Base-by-base conservation (phyloP, 2,888 invertebrate species). In the Chrysopilus asiliformis region DNA sequence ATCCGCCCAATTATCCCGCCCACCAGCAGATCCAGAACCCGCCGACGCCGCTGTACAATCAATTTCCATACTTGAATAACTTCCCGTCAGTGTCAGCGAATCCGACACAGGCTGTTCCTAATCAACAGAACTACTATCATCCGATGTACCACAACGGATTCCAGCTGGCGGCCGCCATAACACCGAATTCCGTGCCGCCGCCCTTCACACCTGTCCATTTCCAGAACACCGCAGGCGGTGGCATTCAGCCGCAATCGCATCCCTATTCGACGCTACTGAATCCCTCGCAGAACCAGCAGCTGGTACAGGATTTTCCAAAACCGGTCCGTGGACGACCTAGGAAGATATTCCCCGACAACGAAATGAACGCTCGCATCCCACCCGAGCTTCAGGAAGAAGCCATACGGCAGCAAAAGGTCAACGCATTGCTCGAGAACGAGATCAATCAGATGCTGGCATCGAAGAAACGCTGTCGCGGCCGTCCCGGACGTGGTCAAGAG, bases 141-240 rank as follows among this genome's bases (percentile, higher is more conserved):
- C 60, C 62, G 12, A 60, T 61, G 60, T 61, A 61, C 48, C 60
- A 60, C 39, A 61, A 61, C 48, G 62, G 60, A 43, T 61, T 61
- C 49, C 60, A 61, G 41, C 38, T 61, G 34, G 52, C 58, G 15
- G n/a, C n/a, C n/a, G n/a, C n/a, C n/a, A 57, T 60, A 38, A 56
- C 58, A 10, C 60, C 60, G 14, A 60, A 59, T 34, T 26, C 32
- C 3, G 59, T 58, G 36, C 60, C 60, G 42, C 61, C 60, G 16
- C 60, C 60, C 7, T 61, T 61, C 38, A 61, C 60, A 3, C 60
- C 60, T 5, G 62, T 61, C 20, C 61, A 61, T 38, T 61, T 61
- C 46, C 45, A 56, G 36, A 55, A 52, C 17, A 40, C 46, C 8
- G n/a, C n/a, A n/a, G n/a, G n/a, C n/a, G n/a, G n/a, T n/a, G 38